Evolutionary conservation across 1,140 invertebrate species (phyloP), one percentile per base, ranked within the genome.

Genomic region (Odontomachus brunneus): DNA sequence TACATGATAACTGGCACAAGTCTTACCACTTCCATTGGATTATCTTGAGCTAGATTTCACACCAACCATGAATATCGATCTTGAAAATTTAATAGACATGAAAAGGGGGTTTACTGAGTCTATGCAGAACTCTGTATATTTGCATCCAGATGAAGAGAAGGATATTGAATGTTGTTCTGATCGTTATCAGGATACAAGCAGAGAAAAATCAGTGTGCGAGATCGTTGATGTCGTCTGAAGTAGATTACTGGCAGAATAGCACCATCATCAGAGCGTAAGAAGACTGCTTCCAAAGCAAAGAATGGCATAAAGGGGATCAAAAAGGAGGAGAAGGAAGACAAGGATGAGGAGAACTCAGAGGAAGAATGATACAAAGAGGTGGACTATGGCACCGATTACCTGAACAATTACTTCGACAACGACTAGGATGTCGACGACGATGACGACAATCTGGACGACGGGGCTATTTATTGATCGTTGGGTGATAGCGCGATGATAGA

Each of bases 361-460:
- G 92, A 94, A 24, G 94, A 95, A n/a, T 94, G 95, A 26, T 96
- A 96, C 83, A 95, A 96, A 84, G 96, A 96, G 89, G 96, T 96
- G 95, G 96, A 96, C 87, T 96, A 96, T 84, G 96, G 96, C 24
- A 97, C 96, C n/a, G 96, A 97, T 92, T 98, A 98, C 93, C 96
- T 96, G 2, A 96, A 97, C 88, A 97, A 96, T 91, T 98, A 97
- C 90, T 98, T 98, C 93, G 97, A 98, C 92, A 98, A 98, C 94
- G 97, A 97, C 17, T 97, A 98, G 93, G 96, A 95, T 33, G 98
- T 97, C 92, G 96, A 97, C 88, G 97, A 98, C 87, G 97, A 98
- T 88, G 97, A 98, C 91, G 97, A 98, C 90, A 97, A 97, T 91
- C 91, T 97, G 80, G 97, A 98, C 92, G 97, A 98, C 95, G 97